Evolutionary conservation across 2,888 invertebrate species (phyloP).

Genomic region (Elmis aenea): DNA sequence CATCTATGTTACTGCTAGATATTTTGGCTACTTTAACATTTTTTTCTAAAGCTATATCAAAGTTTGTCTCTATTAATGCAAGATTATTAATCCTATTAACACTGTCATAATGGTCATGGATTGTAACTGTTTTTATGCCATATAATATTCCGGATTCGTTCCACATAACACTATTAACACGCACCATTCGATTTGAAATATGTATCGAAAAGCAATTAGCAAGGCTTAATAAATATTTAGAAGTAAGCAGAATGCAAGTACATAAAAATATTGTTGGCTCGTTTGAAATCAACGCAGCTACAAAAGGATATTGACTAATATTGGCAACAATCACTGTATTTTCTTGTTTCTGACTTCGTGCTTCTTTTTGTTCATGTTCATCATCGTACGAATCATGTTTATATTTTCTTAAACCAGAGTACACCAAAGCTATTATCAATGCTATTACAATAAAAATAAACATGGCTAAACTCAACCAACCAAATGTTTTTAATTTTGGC

Average conservation of each 20-base stretch:
- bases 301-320: slow-evolving; percentile 7
- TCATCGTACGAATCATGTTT: too few relatives aligned
- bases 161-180: slow-evolving; percentile 8
- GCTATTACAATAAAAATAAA: too few relatives aligned
- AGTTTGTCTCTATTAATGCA: slow-evolving; percentile 2
- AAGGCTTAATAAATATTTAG: slow-evolving; percentile 4
- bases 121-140: slow-evolving; percentile 2
- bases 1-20: neutral
- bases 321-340: neutral
- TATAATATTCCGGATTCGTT: slow-evolving; percentile 1
- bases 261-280: slow-evolving; percentile 8
- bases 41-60: neutral
- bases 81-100: slow-evolving; percentile 5
- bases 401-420: too few relatives aligned
- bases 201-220: slow-evolving; percentile 5
- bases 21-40: neutral
- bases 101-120: slow-evolving; percentile 5
- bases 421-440: too few relatives aligned
- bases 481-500: too few relatives aligned
- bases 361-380: too few relatives aligned
- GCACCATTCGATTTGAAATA: slow-evolving; percentile 1
- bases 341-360: neutral
- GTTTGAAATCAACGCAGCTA: slow-evolving; percentile 7
- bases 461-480: too few relatives aligned
- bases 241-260: slow-evolving; percentile 3